Evolutionary conservation across 2,797 vertebrate species (phyloP), one percentile per base, ranked within the genome.

Genomic region (Pipistrellus pygmaeus): DNA sequence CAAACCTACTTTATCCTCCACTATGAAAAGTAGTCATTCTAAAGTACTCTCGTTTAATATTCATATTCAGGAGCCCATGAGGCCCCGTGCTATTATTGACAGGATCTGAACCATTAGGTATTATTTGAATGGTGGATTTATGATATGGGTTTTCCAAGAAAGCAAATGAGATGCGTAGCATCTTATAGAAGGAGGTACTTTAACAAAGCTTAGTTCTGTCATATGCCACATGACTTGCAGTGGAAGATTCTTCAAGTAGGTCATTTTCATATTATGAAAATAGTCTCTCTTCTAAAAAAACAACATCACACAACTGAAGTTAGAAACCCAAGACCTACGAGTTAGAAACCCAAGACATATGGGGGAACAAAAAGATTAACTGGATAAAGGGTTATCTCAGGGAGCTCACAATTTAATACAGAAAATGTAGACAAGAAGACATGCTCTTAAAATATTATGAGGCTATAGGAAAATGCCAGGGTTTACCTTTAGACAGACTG

Each of bases 371-470:
- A 83, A 76, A 41, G 14, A 81, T 93, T 80, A 76, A 71, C 64
- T 51, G 20, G 25, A 81, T 76, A 69, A 84, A 78, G 55, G 51
- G 13, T 87, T 88, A 27, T 66, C 35, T 78, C 44, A n/a, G 57
- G 48, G 15, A 91, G 48, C 51, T 95, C 48, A 64, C 41, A 62
- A 68, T 73, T 62, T 78, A 93, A 85, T 64, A 75, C 30, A 27
- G 32, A 80, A 85, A 88, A 85, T 80, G 41, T 55, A 95, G 41
- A 69, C 51, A 85, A 88, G 88, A 88, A 80, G 25, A 55, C 51
- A n/a, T 46, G 38, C 8, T 77, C 18, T 77, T 87, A 55, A 62
- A 75, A 62, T 41, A 44, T 44, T 66, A 41, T 44, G 55, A 91
- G 66, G n/a, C 51, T 80, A 2, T 46, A 48, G 44, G 25, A 64